phyloP scores from a whole-genome alignment of 2,888 invertebrate genomes.

The Drosophila hamatofila region DNA sequence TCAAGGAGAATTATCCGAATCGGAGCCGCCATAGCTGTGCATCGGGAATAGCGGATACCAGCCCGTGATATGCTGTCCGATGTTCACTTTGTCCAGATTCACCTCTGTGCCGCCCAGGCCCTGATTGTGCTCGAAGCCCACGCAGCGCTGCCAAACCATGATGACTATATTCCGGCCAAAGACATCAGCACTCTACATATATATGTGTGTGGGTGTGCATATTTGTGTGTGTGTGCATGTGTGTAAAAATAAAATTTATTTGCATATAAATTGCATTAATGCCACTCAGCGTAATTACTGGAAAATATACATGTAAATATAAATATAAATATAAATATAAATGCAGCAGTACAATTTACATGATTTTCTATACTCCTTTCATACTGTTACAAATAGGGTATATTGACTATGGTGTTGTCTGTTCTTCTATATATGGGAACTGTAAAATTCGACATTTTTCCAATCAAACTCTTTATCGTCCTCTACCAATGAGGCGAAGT shows the following conservation, averaged over 20 bases:
- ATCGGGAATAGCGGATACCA: slow-evolving; percentile 97
- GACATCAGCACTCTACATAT: slow-evolving; percentile 88
- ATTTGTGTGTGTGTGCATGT: slow-evolving; percentile 4
- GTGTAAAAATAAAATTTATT: slow-evolving; percentile 36
- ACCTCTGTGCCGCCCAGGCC: slow-evolving; percentile 94
- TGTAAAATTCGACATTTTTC: not conserved
- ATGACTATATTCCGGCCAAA: slow-evolving; percentile 93
- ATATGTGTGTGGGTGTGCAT: not conserved
- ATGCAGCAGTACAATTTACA: slow-evolving; percentile 11
- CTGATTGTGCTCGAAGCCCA: slow-evolving; percentile 94
- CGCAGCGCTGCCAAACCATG: slow-evolving; percentile 96
- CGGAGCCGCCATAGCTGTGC: slow-evolving; percentile 91
- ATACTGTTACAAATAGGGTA: not conserved
- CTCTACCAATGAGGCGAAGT: too few species aligned
- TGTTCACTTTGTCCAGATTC: slow-evolving; percentile 90
- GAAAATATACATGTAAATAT: slow-evolving; percentile 48
- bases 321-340: slow-evolving; percentile 61
- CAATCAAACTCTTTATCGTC: not conserved
- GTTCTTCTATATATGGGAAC: not conserved
- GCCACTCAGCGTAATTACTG: slow-evolving; percentile 44
- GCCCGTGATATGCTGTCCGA: slow-evolving; percentile 92
- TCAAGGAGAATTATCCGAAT: slow-evolving; percentile 86
- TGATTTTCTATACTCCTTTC: not conserved
- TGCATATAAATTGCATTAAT: slow-evolving; percentile 65
- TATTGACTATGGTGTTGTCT: not conserved